These are phyloP conservation scores for Pristiophorus japonicus DNA, from an alignment of 2,113 vertebrate genomes.

Conservation along the genomic window DNA sequence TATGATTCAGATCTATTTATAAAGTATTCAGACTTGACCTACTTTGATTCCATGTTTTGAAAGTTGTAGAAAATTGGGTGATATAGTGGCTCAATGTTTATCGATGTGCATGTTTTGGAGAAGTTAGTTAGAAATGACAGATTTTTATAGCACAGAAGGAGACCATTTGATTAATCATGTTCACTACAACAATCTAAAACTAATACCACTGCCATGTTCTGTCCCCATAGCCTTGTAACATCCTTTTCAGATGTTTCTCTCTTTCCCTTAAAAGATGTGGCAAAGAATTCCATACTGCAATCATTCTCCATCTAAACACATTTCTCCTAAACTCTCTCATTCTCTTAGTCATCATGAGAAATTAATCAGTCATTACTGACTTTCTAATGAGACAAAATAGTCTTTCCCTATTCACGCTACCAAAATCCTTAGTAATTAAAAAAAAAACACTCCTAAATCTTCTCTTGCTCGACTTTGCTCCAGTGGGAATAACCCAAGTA, in stretches of 20 bases:
- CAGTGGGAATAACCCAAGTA: neutral
- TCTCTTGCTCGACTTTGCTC: neutral
- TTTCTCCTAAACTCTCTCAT: constrained; percentile 6
- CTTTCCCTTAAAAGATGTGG: neutral
- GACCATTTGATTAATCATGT: neutral
- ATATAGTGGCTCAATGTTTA: neutral
- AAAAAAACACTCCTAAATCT: neutral
- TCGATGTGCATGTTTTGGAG: neutral
- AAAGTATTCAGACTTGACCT: neutral
- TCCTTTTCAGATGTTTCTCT: neutral
- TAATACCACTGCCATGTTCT: neutral
- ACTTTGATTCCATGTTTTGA: neutral
- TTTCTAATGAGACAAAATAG: neutral
- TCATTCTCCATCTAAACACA: neutral
- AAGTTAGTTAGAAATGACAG: neutral
- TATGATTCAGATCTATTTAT: neutral
- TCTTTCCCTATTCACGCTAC: neutral
- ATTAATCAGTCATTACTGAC: neutral
- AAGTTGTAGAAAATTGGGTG: neutral
- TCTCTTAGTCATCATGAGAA: neutral
- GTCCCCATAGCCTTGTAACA: neutral
- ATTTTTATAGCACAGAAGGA: neutral
- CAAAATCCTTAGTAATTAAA: neutral
- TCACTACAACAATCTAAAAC: neutral
- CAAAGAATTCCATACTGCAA: neutral